Base-by-base conservation (phyloP, 2,113 vertebrate species). In the Neolamprologus ventralis region DNA sequence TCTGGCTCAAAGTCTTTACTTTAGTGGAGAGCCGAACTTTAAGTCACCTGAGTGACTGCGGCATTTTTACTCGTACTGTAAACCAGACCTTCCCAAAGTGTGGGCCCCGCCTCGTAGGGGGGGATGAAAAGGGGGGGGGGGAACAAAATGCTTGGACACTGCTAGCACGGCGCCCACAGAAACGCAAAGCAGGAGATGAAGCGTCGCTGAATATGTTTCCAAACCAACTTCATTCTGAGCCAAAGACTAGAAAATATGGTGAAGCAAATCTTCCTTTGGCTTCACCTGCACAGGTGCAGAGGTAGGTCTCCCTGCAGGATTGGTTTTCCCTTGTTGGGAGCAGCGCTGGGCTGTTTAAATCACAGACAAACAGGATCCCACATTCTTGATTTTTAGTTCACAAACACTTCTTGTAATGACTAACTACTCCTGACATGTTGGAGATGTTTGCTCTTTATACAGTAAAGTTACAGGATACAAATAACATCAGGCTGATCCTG, bases 271-370 rank as follows among this genome's bases (percentile, higher is more conserved):
- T 51, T 0, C 49, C 47, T 51, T 51, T 51, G 49, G 47, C 0
- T 53, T 53, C 49, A 53, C 49, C 49, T 49, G 45, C 45, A 49
- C 45, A 17, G 0, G 45, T 49, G 45, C 45, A 0, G 7, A 17
- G 45, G 7, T 17, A 7, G 45, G 16, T 47, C 16, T 47, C 45
- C 45, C 45, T 47, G 45, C 14, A 47, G 14, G 2, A 0, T 1
- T 17, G 14, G 12, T 12, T 42, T 42, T 2, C 12, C 40, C 1
- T 0, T 1, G 0, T 42, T 0, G 0, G 40, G 40, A 42, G 40
- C 40, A 42, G 40, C 40, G 12, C 40, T 42, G 40, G 12, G 12
- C 40, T 42, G 5, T 13, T 42, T 0, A 13, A 1, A 42, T 13
- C 40, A 42, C 12, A 0, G 40, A 42, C 40, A 13, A 49, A 49